Evolutionary conservation across 92 coral and sea anemone genomes (phyloP).

Genomic region (Metridium senile): DNA sequence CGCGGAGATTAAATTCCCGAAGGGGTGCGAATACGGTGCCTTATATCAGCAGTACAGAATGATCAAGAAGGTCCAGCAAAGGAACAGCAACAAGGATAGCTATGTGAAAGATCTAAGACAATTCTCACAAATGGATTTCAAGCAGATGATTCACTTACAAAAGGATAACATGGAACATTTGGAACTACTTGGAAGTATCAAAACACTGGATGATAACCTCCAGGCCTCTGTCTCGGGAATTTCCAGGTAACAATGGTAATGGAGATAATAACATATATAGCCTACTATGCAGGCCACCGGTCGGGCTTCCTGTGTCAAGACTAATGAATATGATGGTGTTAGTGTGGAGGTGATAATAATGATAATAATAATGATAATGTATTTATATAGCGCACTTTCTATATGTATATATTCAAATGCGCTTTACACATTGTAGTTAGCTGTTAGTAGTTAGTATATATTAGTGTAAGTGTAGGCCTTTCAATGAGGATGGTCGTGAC

Average conservation of each 20-base stretch:
- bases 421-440: too few relatives aligned
- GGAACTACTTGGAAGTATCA: constrained; percentile 36
- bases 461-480: too few relatives aligned
- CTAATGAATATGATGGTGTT: too few relatives aligned
- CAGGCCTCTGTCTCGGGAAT: constrained; percentile 34
- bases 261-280: too few relatives aligned
- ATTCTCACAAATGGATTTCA: constrained; percentile 27
- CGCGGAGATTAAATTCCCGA: neutral
- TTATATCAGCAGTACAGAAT: constrained; percentile 9
- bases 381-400: too few relatives aligned
- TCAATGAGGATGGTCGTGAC: too few relatives aligned
- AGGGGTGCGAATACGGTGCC: neutral
- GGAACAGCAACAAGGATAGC: constrained; percentile 13
- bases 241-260: constrained; percentile 26
- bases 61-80: neutral
- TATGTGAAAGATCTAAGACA: constrained; percentile 48
- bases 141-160: constrained; percentile 37
- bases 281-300: too few relatives aligned
- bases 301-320: too few relatives aligned
- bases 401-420: too few relatives aligned
- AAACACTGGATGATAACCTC: constrained; percentile 30
- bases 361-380: too few relatives aligned
- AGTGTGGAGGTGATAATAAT: too few relatives aligned
- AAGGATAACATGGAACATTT: constrained; percentile 21
- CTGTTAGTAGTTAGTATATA: too few relatives aligned